Percentiles rank a stretch among this genome's conserved stretches.
phyloP scores from a whole-genome alignment of 2,888 invertebrate species.

The Ceramica pisi region DNA sequence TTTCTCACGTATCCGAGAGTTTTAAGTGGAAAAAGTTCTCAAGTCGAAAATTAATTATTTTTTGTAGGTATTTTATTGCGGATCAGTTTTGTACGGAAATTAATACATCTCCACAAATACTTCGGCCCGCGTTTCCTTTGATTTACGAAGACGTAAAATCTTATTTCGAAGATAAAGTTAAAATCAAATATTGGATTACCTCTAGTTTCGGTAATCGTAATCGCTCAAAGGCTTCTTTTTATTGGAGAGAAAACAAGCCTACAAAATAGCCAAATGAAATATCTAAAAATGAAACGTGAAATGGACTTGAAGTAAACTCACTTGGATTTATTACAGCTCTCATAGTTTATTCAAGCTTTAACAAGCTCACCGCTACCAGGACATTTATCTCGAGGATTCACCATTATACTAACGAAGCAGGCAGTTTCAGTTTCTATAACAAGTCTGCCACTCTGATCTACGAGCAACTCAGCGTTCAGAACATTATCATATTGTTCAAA shows the following conservation, averaged over 20 bases:
- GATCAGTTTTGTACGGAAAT: neutral
- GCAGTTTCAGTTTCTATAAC: slow-evolving; percentile 52
- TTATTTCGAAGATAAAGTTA: slow-evolving; percentile 23
- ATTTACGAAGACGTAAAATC: slow-evolving; percentile 21
- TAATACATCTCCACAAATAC: neutral
- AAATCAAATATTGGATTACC: slow-evolving; percentile 50
- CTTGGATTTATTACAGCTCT: slow-evolving; percentile 29
- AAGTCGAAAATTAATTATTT: slow-evolving; percentile 39
- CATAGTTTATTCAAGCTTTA: slow-evolving; percentile 50
- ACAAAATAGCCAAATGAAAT: neutral
- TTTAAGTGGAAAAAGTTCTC: slow-evolving; percentile 45
- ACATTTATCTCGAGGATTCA: slow-evolving; percentile 55
- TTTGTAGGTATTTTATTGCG: neutral
- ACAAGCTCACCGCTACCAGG: slow-evolving; percentile 48
- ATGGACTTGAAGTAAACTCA: slow-evolving; percentile 12
- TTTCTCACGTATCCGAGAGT: slow-evolving; percentile 51
- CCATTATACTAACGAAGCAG: slow-evolving; percentile 62
- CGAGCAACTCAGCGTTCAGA: slow-evolving; percentile 54
- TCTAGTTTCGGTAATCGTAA: slow-evolving; percentile 6
- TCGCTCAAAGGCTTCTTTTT: slow-evolving; percentile 19
- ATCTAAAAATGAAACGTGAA: slow-evolving; percentile 25
- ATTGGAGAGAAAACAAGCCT: slow-evolving; percentile 10
- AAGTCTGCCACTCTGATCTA: slow-evolving; percentile 60
- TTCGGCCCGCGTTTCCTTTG: neutral
- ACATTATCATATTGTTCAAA: slow-evolving; percentile 56